Percentiles rank a stretch among this genome's conserved stretches.
phyloP scores from a whole-genome alignment of 2,888 invertebrate genomes.

The Saturnia japonica region DNA sequence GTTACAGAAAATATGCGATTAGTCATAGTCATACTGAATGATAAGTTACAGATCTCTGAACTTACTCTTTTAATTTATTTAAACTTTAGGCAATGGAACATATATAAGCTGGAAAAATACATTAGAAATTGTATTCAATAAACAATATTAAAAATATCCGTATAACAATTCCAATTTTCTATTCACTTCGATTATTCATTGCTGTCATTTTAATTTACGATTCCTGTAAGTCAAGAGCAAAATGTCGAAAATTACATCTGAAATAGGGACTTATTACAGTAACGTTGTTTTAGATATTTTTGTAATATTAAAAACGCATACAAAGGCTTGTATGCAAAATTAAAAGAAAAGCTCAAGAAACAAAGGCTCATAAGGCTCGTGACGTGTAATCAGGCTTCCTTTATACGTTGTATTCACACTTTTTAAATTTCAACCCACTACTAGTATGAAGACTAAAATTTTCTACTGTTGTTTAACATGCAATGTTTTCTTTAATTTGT shows the following conservation, averaged over 20 bases:
- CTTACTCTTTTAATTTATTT: not conserved
- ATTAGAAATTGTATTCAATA: not conserved
- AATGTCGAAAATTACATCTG: not conserved
- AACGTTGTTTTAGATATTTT: too few relatives aligned
- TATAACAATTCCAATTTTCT: too few relatives aligned
- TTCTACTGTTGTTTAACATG: conserved; percentile 18
- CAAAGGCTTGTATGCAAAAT: conserved; percentile 17
- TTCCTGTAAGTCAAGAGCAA: not conserved
- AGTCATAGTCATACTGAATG: not conserved
- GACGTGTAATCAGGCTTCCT: conserved; percentile 70
- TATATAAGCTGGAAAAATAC: not conserved
- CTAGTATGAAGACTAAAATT: conserved; percentile 36
- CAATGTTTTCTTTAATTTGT: not conserved
- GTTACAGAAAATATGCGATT: not conserved
- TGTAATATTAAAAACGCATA: not conserved
- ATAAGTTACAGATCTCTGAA: not conserved
- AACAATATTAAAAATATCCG: too few relatives aligned
- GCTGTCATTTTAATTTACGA: too few relatives aligned
- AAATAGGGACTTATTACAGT: not conserved
- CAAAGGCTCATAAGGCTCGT: conserved; percentile 59
- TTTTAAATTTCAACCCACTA: conserved; percentile 52
- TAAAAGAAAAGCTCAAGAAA: conserved; percentile 40
- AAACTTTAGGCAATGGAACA: not conserved
- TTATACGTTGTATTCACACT: conserved; percentile 56
- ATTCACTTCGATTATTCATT: too few relatives aligned